These are phyloP conservation scores for Saccopteryx bilineata DNA, from an alignment of 2,113 vertebrate genomes.

Conservation along the genomic window DNA sequence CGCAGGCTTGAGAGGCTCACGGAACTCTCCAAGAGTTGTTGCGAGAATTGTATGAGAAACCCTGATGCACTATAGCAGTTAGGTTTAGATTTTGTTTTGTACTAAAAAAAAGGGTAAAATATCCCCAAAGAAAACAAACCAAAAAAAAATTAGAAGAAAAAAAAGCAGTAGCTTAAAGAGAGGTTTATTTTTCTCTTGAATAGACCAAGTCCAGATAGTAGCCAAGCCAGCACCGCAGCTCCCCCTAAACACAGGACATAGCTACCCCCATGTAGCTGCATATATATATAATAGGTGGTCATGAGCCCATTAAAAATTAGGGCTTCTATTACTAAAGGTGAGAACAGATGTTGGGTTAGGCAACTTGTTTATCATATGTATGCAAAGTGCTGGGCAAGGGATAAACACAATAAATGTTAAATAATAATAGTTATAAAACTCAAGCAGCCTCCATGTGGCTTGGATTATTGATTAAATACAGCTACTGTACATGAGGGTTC, in stretches of 20 bases:
- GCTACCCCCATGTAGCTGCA: too few species aligned
- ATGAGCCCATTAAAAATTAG: background rate
- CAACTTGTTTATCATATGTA: background rate
- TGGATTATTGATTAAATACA: background rate
- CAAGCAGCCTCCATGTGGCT: background rate
- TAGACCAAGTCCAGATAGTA: background rate
- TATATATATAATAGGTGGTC: background rate
- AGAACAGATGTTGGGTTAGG: background rate
- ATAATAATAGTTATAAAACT: background rate
- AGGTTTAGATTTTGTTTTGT: slow-evolving; percentile 21
- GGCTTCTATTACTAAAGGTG: background rate
- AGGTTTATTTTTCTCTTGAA: background rate
- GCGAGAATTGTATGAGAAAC: background rate
- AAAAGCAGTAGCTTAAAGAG: background rate
- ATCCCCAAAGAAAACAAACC: background rate
- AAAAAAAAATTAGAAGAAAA: background rate
- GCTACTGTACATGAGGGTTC: background rate
- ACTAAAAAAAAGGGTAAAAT: background rate
- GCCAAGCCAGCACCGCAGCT: background rate
- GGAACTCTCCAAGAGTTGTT: background rate
- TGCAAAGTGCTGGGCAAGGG: background rate
- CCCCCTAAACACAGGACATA: background rate
- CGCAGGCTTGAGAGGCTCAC: background rate
- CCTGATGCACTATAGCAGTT: background rate
- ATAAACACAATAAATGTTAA: background rate